Evolutionary conservation across 2,888 invertebrate species (phyloP).

Genomic region (Drosophila picticornis): DNA sequence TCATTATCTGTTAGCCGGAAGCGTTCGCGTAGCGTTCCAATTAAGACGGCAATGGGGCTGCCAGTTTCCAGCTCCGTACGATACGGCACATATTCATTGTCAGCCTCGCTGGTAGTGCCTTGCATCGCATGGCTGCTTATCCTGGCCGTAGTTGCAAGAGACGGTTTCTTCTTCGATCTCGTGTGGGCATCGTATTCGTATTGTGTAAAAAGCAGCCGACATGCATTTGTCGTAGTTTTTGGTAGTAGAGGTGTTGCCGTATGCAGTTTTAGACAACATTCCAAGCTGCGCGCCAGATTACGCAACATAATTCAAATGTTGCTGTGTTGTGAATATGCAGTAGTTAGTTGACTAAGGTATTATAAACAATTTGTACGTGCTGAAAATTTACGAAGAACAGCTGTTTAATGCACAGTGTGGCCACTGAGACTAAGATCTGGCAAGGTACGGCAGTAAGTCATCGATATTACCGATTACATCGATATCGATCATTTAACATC

Average conservation of each 20-base stretch:
- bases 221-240: constrained; percentile 4
- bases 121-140: constrained; percentile 27
- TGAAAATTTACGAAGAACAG: constrained; percentile 29
- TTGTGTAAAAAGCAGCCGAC: constrained; percentile 58
- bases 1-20: constrained; percentile 68
- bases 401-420: constrained; percentile 33
- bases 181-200: constrained; percentile 22
- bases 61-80: constrained; percentile 62
- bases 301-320: constrained; percentile 55
- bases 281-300: constrained; percentile 55
- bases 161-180: constrained; percentile 12
- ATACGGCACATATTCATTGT: constrained; percentile 80
- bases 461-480: neutral
- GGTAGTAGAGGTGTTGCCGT: neutral
- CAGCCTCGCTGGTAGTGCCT: constrained; percentile 54
- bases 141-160: constrained; percentile 22
- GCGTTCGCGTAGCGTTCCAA: constrained; percentile 59
- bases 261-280: constrained; percentile 44
- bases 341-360: neutral
- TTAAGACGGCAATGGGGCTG: constrained; percentile 33
- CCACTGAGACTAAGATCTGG: constrained; percentile 23
- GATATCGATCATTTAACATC: neutral
- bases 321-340: neutral
- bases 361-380: constrained; percentile 25
- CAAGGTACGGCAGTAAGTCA: neutral